phyloP scores from a whole-genome alignment of 1,140 invertebrate genomes.

The Aleiodes sp. region DNA sequence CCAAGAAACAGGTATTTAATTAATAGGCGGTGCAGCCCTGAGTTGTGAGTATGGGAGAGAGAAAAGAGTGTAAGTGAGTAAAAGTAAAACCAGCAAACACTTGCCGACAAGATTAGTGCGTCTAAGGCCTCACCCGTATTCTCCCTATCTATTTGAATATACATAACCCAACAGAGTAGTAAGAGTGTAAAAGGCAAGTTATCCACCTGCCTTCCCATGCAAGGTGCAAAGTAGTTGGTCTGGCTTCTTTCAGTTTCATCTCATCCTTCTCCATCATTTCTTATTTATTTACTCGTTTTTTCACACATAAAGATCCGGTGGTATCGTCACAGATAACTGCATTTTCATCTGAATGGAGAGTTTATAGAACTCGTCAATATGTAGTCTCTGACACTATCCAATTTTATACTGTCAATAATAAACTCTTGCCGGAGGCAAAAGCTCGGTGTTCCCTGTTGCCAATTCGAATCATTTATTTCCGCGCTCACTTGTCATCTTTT shows the following conservation, averaged over 20 bases:
- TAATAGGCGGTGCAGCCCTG: slow-evolving; percentile 21
- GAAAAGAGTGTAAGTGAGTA: neutral
- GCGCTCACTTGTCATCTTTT: no score
- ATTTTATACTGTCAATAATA: no score
- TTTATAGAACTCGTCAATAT: neutral
- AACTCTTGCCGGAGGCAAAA: no score
- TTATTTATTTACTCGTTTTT: neutral
- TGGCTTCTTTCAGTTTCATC: neutral
- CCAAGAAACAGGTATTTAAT: slow-evolving; percentile 25
- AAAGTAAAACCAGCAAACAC: neutral
- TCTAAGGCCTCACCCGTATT: neutral
- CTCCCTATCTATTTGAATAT: neutral
- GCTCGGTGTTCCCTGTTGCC: no score
- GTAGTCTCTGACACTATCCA: neutral
- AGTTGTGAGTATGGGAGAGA: neutral
- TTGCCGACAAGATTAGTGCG: slow-evolving; percentile 19
- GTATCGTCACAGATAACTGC: neutral
- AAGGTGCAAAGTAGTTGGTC: slow-evolving; percentile 5
- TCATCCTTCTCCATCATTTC: slow-evolving; percentile 4
- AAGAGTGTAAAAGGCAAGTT: neutral
- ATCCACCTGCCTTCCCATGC: neutral
- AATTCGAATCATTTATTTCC: no score
- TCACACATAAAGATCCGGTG: no score
- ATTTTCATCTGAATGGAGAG: neutral
- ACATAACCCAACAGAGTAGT: neutral